Conservation (phyloP, 2,797 vertebrate genomes). For the Coreius guichenoti region DNA sequence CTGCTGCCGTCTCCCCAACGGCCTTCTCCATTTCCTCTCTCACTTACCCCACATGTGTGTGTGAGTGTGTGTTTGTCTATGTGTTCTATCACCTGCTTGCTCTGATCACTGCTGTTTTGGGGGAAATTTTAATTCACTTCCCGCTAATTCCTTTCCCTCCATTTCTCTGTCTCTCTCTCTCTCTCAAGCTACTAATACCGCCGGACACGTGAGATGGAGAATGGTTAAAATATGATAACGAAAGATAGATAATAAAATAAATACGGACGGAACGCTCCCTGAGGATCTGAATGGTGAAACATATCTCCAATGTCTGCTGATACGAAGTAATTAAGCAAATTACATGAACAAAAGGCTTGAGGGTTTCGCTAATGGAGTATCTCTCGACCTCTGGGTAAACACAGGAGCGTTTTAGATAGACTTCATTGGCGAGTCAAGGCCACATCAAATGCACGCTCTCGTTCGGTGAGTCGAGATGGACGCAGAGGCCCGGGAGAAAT, state of each 20-base stretch:
- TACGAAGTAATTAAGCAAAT: conserved; percentile 81
- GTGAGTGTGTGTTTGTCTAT: not conserved
- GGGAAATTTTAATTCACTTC: conserved; percentile 51
- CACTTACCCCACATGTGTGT: not conserved
- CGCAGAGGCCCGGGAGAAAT: conserved; percentile 55
- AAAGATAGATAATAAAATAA: conserved; percentile 71
- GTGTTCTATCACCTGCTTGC: conserved; percentile 12
- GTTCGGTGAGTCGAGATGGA: conserved; percentile 31
- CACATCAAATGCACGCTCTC: conserved; percentile 36
- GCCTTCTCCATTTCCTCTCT: conserved; percentile 45
- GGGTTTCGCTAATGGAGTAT: conserved; percentile 75
- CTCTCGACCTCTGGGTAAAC: conserved; percentile 75
- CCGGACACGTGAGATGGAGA: conserved; percentile 49
- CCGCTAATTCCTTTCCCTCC: conserved; percentile 46
- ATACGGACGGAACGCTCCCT: conserved; percentile 70
- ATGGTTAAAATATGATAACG: conserved; percentile 62
- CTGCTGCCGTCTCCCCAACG: conserved; percentile 48
- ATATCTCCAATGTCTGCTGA: conserved; percentile 74
- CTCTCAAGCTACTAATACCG: conserved; percentile 34
- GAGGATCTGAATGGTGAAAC: conserved; percentile 66
- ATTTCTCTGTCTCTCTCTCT: conserved; percentile 24
- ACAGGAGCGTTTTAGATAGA: conserved; percentile 64
- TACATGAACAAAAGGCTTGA: conserved; percentile 77
- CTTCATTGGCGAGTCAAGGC: conserved; percentile 61
- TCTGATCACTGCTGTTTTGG: conserved; percentile 24